phyloP scores from a whole-genome alignment of 2,113 vertebrate genomes.

The Ptychochromis oligacanthus region DNA sequence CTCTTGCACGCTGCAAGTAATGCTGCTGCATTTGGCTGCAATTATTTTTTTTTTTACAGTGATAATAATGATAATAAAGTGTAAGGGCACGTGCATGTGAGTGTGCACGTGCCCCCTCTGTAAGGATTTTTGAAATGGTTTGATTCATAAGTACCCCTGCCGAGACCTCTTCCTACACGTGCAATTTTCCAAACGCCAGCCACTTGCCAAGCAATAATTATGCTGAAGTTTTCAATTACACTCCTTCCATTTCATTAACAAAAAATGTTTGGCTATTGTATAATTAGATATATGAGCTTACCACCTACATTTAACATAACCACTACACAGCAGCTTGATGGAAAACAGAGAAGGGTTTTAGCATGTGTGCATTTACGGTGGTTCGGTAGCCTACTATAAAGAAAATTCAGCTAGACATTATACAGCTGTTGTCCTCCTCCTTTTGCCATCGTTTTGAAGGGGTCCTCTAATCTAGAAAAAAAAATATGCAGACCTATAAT shows the following conservation, averaged over 20 bases:
- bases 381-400: constrained; percentile 71
- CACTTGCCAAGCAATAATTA: constrained; percentile 81
- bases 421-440: constrained; percentile 48
- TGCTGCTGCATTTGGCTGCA: constrained; percentile 28
- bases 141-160: constrained; percentile 75
- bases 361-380: constrained; percentile 71
- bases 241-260: constrained; percentile 83
- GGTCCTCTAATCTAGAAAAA: constrained; percentile 65
- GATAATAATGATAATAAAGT: constrained; percentile 46
- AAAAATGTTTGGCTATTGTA: constrained; percentile 85
- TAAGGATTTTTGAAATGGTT: constrained; percentile 57
- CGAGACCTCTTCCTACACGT: constrained; percentile 72
- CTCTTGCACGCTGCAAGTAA: constrained; percentile 7
- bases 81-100: constrained; percentile 22
- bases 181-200: constrained; percentile 76
- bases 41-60: constrained; percentile 16
- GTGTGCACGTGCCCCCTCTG: constrained; percentile 12
- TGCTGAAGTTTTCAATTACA: constrained; percentile 84
- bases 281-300: constrained; percentile 86
- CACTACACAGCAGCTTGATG: constrained; percentile 75
- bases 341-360: constrained; percentile 72
- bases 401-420: constrained; percentile 64
- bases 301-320: constrained; percentile 82
- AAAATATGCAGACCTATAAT: constrained; percentile 68
- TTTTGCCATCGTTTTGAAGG: constrained; percentile 48